phyloP scores from a whole-genome alignment of 2,888 invertebrate species.

The Geophilus truncorum region DNA sequence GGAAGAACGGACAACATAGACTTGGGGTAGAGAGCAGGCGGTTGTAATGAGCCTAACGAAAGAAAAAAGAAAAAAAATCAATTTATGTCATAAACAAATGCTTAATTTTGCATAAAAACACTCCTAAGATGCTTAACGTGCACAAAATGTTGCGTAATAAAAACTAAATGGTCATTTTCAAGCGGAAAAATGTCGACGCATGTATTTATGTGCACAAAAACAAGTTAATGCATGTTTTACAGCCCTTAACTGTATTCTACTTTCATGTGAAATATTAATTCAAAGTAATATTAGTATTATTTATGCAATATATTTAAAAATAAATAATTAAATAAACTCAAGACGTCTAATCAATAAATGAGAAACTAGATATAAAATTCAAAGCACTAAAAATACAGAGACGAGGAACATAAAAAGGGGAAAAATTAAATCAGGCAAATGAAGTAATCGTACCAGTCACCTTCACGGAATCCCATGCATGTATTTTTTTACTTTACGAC shows the following conservation, averaged over 20 bases:
- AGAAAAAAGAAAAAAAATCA: not conserved
- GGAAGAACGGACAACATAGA: slow-evolving; percentile 31
- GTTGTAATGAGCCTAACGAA: not conserved
- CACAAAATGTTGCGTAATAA: too few relatives aligned
- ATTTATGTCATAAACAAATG: too few relatives aligned
- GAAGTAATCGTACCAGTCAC: not conserved
- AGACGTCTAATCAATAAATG: not conserved
- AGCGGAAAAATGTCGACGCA: too few relatives aligned
- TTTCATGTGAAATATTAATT: too few relatives aligned
- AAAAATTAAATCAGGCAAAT: not conserved
- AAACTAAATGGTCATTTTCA: too few relatives aligned
- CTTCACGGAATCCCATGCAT: not conserved
- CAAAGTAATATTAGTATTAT: too few relatives aligned
- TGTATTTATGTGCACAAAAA: too few relatives aligned
- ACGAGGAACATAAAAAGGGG: too few relatives aligned
- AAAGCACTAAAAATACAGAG: not conserved
- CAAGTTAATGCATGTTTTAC: too few relatives aligned
- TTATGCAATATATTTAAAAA: not conserved
- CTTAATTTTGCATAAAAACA: too few relatives aligned
- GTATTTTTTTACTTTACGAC: not conserved
- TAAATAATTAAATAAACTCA: not conserved
- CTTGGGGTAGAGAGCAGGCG: slow-evolving; percentile 6
- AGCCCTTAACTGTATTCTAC: too few relatives aligned
- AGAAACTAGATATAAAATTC: not conserved
- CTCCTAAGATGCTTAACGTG: too few relatives aligned